phyloP scores from a whole-genome alignment of 2,797 vertebrate genomes.

The Trematomus bernacchii region DNA sequence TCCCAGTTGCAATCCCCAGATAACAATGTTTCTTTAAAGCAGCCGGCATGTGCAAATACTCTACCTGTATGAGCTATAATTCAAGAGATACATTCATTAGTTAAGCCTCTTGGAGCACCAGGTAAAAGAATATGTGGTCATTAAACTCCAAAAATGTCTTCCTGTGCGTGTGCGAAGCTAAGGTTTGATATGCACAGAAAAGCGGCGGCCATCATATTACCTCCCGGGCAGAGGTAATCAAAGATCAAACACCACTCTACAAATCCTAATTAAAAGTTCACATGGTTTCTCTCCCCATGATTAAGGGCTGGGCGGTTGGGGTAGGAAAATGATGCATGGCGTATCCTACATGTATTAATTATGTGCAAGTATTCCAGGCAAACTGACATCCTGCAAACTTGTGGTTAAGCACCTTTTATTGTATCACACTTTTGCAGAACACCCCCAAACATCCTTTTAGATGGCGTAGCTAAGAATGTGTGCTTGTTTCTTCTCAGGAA shows the following conservation, averaged over 20 bases:
- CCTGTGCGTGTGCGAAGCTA: constrained; percentile 15
- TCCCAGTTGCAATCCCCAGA: not conserved
- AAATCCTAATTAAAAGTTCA: constrained; percentile 68
- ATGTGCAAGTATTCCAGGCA: constrained; percentile 37
- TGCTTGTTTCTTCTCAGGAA: constrained; percentile 24
- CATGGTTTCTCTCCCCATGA: constrained; percentile 52
- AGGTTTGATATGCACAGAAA: constrained; percentile 30
- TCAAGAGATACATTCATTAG: constrained; percentile 19
- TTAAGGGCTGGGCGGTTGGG: constrained; percentile 55
- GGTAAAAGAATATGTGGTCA: constrained; percentile 8
- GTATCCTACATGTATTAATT: constrained; percentile 58
- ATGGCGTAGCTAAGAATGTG: not conserved
- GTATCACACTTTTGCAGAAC: constrained; percentile 12
- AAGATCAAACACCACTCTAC: constrained; percentile 56
- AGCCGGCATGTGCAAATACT: constrained; percentile 16
- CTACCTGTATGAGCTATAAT: constrained; percentile 10
- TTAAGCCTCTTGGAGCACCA: constrained; percentile 3
- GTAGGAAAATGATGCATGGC: constrained; percentile 61
- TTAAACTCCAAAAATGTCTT: constrained; percentile 14
- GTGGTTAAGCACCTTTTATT: constrained; percentile 15
- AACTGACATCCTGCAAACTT: constrained; percentile 49
- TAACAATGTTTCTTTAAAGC: not conserved
- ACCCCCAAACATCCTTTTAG: constrained; percentile 25
- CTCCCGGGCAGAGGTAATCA: constrained; percentile 33
- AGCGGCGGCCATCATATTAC: constrained; percentile 23